A percentile compares a stretch with the other conserved stretches of the same genome.
These are phyloP conservation scores for Pterocles gutturalis DNA, from an alignment of 2,113 vertebrate genomes.

Conservation along the genomic window DNA sequence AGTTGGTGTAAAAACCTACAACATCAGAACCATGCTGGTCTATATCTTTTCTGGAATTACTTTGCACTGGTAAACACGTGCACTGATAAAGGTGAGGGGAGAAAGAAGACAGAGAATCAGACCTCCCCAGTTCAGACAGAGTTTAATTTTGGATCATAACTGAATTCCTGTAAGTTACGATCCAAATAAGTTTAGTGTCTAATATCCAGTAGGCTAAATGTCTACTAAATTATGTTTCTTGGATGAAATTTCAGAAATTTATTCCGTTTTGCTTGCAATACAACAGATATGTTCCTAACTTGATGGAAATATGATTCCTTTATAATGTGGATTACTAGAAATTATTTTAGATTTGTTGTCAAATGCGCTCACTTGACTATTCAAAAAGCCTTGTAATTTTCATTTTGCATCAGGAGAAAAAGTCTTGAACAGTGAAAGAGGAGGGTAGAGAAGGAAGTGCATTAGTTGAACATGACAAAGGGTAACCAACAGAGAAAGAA, in stretches of 20 bases:
- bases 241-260: neutral
- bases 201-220: neutral
- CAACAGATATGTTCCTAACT: slow-evolving; percentile 1
- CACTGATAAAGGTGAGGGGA: neutral
- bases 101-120: neutral
- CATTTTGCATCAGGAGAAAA: slow-evolving; percentile 25
- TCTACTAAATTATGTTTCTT: neutral
- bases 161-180: neutral
- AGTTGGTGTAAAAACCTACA: neutral
- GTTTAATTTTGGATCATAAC: neutral
- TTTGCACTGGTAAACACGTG: accelerated
- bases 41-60: neutral
- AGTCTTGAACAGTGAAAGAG: neutral
- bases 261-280: neutral
- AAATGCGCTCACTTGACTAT: neutral
- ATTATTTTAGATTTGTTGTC: slow-evolving; percentile 11
- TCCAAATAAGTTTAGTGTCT: neutral
- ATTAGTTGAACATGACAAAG: slow-evolving; percentile 24
- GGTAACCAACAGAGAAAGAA: slow-evolving; percentile 29
- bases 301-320: neutral
- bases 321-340: neutral
- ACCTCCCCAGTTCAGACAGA: neutral
- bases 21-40: neutral
- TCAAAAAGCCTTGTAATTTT: slow-evolving; percentile 36
- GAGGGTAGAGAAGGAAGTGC: neutral